These are phyloP conservation scores for Callopanchax toddi DNA, from an alignment of 2,113 vertebrate species.

Conservation along the genomic window DNA sequence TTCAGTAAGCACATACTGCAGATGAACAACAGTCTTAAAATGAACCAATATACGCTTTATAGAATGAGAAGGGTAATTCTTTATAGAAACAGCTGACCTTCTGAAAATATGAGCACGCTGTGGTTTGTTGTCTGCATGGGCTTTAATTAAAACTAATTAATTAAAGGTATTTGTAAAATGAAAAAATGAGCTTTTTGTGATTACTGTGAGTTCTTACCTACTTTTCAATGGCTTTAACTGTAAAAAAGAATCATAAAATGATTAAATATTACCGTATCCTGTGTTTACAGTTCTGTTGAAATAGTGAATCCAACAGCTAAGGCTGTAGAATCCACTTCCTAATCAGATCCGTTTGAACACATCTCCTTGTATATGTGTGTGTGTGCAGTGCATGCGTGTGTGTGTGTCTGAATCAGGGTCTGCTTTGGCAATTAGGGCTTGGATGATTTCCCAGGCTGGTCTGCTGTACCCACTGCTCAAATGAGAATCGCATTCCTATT, in stretches of 20 bases:
- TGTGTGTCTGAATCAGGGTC: constrained; percentile 63
- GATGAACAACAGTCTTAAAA: constrained; percentile 42
- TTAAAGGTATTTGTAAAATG: neutral
- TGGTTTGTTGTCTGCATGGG: constrained; percentile 9
- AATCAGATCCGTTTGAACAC: constrained; percentile 13
- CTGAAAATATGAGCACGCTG: constrained; percentile 1
- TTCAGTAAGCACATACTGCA: constrained; percentile 54
- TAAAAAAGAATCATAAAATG: neutral
- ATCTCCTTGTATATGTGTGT: constrained; percentile 16
- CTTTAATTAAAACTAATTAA: neutral
- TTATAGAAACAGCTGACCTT: constrained; percentile 44
- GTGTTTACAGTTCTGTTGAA: constrained; percentile 20
- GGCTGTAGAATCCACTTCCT: constrained; percentile 15
- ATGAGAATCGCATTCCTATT: constrained; percentile 77
- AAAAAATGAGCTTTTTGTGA: neutral
- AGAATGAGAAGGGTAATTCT: constrained; percentile 16
- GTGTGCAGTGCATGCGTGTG: constrained; percentile 7
- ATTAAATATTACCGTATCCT: neutral
- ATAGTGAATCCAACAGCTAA: constrained; percentile 20
- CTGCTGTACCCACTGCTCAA: constrained; percentile 64
- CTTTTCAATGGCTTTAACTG: neutral
- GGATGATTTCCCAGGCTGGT: constrained; percentile 75
- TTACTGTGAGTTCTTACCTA: neutral
- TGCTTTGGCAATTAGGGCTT: constrained; percentile 76
- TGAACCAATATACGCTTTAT: constrained; percentile 34